Evolutionary conservation across 2,888 invertebrate genomes (phyloP).

Genomic region (Plebejus argus): DNA sequence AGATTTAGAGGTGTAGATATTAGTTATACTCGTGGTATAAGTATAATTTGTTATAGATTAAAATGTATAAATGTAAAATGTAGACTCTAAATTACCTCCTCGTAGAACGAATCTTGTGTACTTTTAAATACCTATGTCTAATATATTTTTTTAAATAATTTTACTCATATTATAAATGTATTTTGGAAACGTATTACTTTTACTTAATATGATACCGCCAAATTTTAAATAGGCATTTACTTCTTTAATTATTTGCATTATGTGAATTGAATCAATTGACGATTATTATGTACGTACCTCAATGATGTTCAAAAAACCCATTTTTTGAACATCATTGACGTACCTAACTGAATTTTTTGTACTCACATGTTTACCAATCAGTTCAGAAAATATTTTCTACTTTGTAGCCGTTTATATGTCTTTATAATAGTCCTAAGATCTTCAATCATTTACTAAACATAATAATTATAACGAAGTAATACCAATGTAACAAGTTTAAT

Average conservation of each 20-base stretch:
- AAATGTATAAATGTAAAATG: slow-evolving; percentile 57
- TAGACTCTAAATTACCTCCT: slow-evolving; percentile 56
- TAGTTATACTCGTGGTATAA: slow-evolving; percentile 65
- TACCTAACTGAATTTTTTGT: slow-evolving; percentile 36
- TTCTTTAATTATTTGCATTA: background rate
- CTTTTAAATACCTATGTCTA: slow-evolving; percentile 53
- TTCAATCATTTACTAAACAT: slow-evolving; percentile 45
- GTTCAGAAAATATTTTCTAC: slow-evolving; percentile 44
- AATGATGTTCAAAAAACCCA: no score
- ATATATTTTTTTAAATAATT: slow-evolving; percentile 60
- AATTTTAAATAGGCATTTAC: slow-evolving; percentile 49
- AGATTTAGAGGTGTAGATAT: slow-evolving; percentile 63
- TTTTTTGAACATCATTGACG: no score
- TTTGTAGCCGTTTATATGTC: slow-evolving; percentile 44
- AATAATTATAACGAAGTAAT: slow-evolving; percentile 27
- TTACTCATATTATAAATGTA: slow-evolving; percentile 49
- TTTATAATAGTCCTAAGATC: slow-evolving; percentile 51
- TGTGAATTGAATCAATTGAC: slow-evolving; percentile 17
- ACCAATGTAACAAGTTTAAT: slow-evolving; percentile 17
- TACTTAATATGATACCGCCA: slow-evolving; percentile 63
- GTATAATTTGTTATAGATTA: slow-evolving; percentile 55
- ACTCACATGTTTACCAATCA: slow-evolving; percentile 42
- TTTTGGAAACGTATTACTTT: slow-evolving; percentile 55
- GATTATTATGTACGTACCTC: no score
- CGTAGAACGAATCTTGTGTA: slow-evolving; percentile 61